Percentiles rank a stretch among this genome's conserved stretches.
These are phyloP conservation scores for Drosophila santomea DNA, from an alignment of 1,140 invertebrate genomes.

Conservation along the genomic window DNA sequence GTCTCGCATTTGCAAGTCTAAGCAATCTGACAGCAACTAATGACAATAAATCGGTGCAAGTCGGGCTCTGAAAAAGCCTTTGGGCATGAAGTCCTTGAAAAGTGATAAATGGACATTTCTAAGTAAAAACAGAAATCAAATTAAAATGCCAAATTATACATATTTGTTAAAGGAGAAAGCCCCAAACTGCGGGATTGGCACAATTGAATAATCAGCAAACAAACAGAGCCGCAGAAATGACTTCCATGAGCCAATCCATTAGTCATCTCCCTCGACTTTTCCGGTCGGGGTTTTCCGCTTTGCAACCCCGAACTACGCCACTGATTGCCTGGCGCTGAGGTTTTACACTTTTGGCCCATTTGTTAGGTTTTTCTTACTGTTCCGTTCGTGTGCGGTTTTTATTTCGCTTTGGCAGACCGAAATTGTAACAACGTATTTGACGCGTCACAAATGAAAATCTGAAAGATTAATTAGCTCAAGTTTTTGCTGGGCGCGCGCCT, in stretches of 20 bases:
- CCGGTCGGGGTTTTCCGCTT: slow-evolving; percentile 21
- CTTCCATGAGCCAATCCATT: slow-evolving; percentile 70
- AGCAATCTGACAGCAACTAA: slow-evolving; percentile 20
- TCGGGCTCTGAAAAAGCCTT: slow-evolving; percentile 6
- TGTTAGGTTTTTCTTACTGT: slow-evolving; percentile 56
- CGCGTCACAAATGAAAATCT: slow-evolving; percentile 83
- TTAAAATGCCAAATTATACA: slow-evolving; percentile 49
- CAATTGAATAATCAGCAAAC: slow-evolving; percentile 61
- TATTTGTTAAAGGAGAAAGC: slow-evolving; percentile 39
- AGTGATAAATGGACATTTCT: slow-evolving; percentile 33
- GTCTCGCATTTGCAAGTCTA: slow-evolving; percentile 1
- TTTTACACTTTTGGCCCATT: slow-evolving; percentile 80
- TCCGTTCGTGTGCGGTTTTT: slow-evolving; percentile 63
- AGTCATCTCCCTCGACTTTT: slow-evolving; percentile 53
- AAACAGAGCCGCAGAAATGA: slow-evolving; percentile 53
- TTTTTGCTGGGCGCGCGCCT: slow-evolving; percentile 60
- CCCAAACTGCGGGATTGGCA: slow-evolving; percentile 18
- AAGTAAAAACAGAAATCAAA: slow-evolving; percentile 41
- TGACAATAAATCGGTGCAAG: slow-evolving; percentile 41
- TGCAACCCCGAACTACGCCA: slow-evolving; percentile 50
- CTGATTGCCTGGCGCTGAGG: slow-evolving; percentile 64
- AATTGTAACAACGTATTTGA: slow-evolving; percentile 78
- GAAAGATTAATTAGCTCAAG: slow-evolving; percentile 83
- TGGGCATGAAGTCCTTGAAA: slow-evolving; percentile 8
- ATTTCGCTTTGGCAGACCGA: slow-evolving; percentile 75